phyloP scores from a whole-genome alignment of 2,113 vertebrate genomes.

The Eublepharis macularius region DNA sequence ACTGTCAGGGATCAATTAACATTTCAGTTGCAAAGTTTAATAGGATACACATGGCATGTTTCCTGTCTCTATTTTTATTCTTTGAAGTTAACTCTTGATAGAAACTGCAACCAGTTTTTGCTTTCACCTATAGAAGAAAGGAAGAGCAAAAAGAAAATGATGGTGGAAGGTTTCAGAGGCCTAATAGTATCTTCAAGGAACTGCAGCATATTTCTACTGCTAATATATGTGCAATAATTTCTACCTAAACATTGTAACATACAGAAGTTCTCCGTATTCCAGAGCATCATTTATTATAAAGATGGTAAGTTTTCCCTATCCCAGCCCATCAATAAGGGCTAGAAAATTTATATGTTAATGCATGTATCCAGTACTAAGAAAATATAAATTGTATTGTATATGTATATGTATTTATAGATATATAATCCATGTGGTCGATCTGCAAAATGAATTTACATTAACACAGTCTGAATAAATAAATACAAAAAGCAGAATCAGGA shows the following conservation, averaged over 20 bases:
- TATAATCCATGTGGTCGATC: slow-evolving; percentile 43
- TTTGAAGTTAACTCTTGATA: slow-evolving; percentile 38
- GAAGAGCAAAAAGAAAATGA: slow-evolving; percentile 19
- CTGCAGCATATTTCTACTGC: not conserved
- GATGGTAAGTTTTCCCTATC: slow-evolving; percentile 35
- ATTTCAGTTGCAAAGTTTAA: not conserved
- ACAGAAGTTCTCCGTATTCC: not conserved
- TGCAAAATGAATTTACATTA: slow-evolving; percentile 63
- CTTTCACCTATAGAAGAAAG: slow-evolving; percentile 17
- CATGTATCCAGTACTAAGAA: slow-evolving; percentile 53
- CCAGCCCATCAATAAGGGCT: slow-evolving; percentile 33
- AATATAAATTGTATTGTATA: slow-evolving; percentile 57
- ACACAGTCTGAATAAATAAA: slow-evolving; percentile 64
- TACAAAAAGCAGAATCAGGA: slow-evolving; percentile 42
- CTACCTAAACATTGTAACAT: slow-evolving; percentile 28
- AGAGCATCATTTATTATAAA: slow-evolving; percentile 24
- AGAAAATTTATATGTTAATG: slow-evolving; percentile 63
- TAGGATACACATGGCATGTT: not conserved
- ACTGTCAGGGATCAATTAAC: not conserved
- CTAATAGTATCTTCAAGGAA: slow-evolving; percentile 11
- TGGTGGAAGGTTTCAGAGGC: slow-evolving; percentile 12
- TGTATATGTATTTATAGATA: not conserved
- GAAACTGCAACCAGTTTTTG: slow-evolving; percentile 26
- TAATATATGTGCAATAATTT: slow-evolving; percentile 38
- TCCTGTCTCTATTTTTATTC: not conserved